These are phyloP conservation scores for Whitmania pigra DNA, from an alignment of 1,140 invertebrate genomes.

Conservation along the genomic window DNA sequence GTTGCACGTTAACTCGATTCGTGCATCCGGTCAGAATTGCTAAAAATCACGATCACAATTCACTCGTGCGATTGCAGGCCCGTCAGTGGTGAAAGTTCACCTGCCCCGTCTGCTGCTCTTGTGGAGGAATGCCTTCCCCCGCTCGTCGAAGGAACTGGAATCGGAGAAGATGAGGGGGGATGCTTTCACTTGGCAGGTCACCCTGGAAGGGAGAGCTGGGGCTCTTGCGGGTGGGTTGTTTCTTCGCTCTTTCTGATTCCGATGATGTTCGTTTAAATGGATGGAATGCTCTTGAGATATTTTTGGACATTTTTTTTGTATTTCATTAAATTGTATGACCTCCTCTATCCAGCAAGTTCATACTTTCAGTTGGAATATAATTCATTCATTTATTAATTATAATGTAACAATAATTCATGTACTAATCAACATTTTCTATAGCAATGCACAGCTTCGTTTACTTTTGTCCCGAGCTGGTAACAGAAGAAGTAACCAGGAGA, in stretches of 20 bases:
- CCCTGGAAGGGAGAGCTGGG: constrained; percentile 85
- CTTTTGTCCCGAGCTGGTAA: constrained; percentile 71
- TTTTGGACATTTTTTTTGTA: background rate
- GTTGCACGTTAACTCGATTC: background rate
- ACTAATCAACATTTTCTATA: constrained; percentile 17
- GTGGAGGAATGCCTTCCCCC: constrained; percentile 94
- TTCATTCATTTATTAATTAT: too few relatives aligned
- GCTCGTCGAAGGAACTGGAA: constrained; percentile 86
- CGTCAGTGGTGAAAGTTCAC: constrained; percentile 59
- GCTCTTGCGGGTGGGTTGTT: constrained; percentile 57
- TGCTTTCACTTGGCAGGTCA: constrained; percentile 97
- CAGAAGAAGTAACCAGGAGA: constrained; percentile 74
- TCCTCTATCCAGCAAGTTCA: too few relatives aligned
- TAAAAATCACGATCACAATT: background rate
- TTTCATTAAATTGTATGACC: too few relatives aligned
- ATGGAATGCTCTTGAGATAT: background rate
- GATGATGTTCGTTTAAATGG: background rate
- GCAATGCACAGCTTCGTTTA: constrained; percentile 77
- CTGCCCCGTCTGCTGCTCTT: constrained; percentile 76
- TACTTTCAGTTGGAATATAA: too few relatives aligned
- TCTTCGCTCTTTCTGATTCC: background rate
- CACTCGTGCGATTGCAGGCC: constrained; percentile 46
- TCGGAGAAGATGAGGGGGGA: constrained; percentile 92
- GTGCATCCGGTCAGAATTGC: too few relatives aligned
- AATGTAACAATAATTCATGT: too few relatives aligned